Evolutionary conservation across 2,113 vertebrate species (phyloP), one percentile per base, ranked within the genome.

Genomic region (Misgurnus mizolepis): DNA sequence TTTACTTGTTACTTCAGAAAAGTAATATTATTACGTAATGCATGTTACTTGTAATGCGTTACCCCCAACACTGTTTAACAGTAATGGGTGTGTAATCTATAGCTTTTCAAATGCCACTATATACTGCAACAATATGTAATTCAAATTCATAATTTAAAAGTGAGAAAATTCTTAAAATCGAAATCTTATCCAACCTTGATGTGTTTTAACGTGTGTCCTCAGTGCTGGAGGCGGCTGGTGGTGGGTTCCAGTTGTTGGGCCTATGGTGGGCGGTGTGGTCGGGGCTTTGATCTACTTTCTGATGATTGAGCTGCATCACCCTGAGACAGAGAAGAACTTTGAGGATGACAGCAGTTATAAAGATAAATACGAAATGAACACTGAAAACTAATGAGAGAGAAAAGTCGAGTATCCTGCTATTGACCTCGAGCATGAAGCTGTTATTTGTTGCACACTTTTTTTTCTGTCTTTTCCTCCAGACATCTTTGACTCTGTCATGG

Each of bases 201-300:
- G 6, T 58, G n/a, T 58, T 58, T 3, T 58, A 58, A 58, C 55
- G 4, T 56, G 79, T 86, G 83, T 90, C 88, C 56, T 61, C 92
- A 99, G 98, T 62, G 94, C 92, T 79, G 95, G 94, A 73, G 92
- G 92, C 61, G 90, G 95, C 82, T 99, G 96, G 94, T 99, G 97
- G 97, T 99, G 98, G 98, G 90, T 99, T 67, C 98, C 98, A 14
- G 87, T 96, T 14, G 91, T 91, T 4, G 98, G 95, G 6, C 98
- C 98, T 2, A 88, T 98, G 92, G 86, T 97, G 56, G 98, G 98
- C 0, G 95, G 91, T 4, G 87, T 91, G 11, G 80, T 96, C 7
- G 98, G 96, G 82, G 95, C 95, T 0, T 80, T 91, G 12, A 11
- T 91, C 87, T 99, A 99, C 71, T 56, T 95, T 6, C 80, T 96